Evolutionary conservation across 1,140 invertebrate species (phyloP), one percentile per base, ranked within the genome.

Genomic region (Holcopasites calliopsidis): DNA sequence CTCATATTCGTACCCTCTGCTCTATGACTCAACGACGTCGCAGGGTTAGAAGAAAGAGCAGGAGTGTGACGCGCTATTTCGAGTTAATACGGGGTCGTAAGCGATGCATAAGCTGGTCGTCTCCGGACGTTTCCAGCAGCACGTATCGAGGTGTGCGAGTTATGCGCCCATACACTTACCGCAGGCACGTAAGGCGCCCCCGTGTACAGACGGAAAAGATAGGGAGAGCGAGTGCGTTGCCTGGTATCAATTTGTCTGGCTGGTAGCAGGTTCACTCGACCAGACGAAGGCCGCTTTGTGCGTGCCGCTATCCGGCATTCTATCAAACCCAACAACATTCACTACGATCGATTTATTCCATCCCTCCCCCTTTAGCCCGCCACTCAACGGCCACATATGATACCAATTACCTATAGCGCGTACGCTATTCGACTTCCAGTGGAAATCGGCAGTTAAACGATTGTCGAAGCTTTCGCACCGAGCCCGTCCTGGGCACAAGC

Each of bases 201-300:
- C 64, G 35, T 66, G 61, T 68, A 65, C 76, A 66, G 75, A 65
- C 78, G 76, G 83, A 74, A 84, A 83, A 86, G 86, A 88, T 88
- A 89, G 83, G 84, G 82, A 87, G 85, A 89, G 84, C 80, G 85
- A 89, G 88, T 87, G 88, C 89, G 87, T 89, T 89, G 87, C 84
- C 87, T 89, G 88, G 88, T 90, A 90, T 90, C 89, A 90, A 90
- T 90, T 90, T 90, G 89, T 90, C 88, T 85, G 79, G 76, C 78
- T 85, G 86, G 87, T 87, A 86, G 84, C 83, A 88, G 84, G 82
- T 87, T 81, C 80, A 81, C 81, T 75, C 81, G 85, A 79, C 78
- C 82, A 83, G 82, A 81, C 85, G 89, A 90, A 90, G 87, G 86
- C 88, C 86, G 89, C 89, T 90, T 90, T 90, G 89, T 90, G 82